A percentile compares a stretch with the other conserved stretches of the same genome.
These are phyloP conservation scores for Clarias magur DNA, from an alignment of 2,113 vertebrate genomes.

Conservation along the genomic window DNA sequence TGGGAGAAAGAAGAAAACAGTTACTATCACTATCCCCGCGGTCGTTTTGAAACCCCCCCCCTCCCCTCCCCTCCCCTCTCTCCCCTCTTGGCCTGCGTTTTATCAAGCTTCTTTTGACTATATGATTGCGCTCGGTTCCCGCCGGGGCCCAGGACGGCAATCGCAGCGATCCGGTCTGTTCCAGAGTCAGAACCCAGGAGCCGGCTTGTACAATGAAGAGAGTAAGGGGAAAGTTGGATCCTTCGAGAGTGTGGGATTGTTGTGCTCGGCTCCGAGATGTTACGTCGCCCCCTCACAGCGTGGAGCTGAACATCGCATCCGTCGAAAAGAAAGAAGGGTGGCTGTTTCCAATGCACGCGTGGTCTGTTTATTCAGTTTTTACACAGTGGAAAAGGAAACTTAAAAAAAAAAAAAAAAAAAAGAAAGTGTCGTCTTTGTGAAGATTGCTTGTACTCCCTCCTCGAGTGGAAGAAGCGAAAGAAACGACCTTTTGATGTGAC, in stretches of 20 bases:
- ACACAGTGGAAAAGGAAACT: constrained; percentile 41
- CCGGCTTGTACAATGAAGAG: constrained; percentile 12
- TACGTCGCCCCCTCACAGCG: constrained; percentile 28
- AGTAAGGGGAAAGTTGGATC: constrained; percentile 24
- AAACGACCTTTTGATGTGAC: constrained; percentile 43
- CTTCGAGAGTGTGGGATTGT: constrained; percentile 30
- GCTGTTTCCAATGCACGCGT: constrained; percentile 13
- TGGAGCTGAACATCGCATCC: constrained; percentile 38
- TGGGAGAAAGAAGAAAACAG: not conserved
- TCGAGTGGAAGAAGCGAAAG: not conserved
- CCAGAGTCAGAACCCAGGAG: not conserved
- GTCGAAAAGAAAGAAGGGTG: constrained; percentile 33
- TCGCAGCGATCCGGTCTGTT: constrained; percentile 31
- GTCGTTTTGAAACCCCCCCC: not conserved
- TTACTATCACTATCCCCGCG: not conserved
- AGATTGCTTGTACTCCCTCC: constrained; percentile 18
- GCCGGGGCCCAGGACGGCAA: not conserved
- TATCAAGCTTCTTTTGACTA: not conserved
- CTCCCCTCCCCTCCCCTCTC: not conserved
- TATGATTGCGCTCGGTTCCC: not conserved
- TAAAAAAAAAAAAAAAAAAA: not conserved
- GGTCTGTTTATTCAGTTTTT: constrained; percentile 43
- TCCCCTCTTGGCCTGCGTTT: not conserved
- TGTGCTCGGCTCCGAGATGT: constrained; percentile 37
- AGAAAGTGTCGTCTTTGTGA: constrained; percentile 27